Evolutionary conservation across 2,113 vertebrate genomes (phyloP), one percentile per base, ranked within the genome.

Genomic region (Podiceps cristatus): DNA sequence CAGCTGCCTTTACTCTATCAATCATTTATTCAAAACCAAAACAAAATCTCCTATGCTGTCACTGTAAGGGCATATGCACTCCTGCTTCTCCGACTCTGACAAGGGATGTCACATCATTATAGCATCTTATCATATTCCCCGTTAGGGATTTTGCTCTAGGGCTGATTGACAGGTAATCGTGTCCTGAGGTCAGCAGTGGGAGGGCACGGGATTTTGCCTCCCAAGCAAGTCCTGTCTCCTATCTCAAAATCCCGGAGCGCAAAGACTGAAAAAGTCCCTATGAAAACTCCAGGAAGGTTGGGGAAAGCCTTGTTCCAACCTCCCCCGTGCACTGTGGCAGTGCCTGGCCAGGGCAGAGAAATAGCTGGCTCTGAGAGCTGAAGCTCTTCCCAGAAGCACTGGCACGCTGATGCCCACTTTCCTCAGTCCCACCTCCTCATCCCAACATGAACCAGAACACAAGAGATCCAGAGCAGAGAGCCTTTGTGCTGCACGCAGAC

Each of bases 21-120:
- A 66, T 97, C 80, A 82, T 72, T 91, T 80, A 93, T 73, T 63
- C 71, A 90, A 93, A 96, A 82, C 33, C 53, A 72, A 69, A 62
- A 2, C 77, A 73, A 69, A 89, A 79, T 88, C 89, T 93, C 91
- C 89, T 91, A 18, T 55, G 53, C 93, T 94, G 86, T 91, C 93
- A 85, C 69, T 31, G 44, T 84, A 77, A 92, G 82, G 88, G 47
- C 82, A 55, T 3, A n/a, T 20, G 35, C n/a, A 47, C 72, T 86
- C 27, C 64, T 75, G 58, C 83, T 87, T 53, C 76, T 75, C 73
- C 49, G 35, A 2, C 33, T 78, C 37, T 47, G 76, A 20, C 45
- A 49, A 35, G 24, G 81, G 1, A 17, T 47, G 71, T 18, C 52
- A 42, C 19, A 31, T 37, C 37, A 37, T 37, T 37, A 37, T 37